Evolutionary conservation across 2,113 vertebrate genomes (phyloP).

Genomic region (Cheirogaleus medius): DNA sequence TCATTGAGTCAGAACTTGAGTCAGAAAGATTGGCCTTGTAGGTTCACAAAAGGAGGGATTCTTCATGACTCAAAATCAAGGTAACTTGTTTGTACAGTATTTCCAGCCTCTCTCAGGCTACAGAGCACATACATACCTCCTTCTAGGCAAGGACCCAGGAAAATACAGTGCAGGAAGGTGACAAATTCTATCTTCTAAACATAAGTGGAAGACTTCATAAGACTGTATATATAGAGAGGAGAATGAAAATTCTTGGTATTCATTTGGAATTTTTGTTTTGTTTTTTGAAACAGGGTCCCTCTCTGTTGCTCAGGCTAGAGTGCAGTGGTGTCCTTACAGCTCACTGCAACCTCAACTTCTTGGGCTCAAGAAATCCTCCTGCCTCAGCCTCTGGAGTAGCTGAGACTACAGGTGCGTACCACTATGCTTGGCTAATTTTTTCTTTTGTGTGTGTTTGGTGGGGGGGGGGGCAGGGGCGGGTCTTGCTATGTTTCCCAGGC

Average conservation of each 20-base stretch:
- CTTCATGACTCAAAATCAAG: constrained; percentile 9
- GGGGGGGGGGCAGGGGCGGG: too few relatives aligned
- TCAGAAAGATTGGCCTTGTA: neutral
- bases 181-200: neutral
- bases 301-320: too few relatives aligned
- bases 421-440: too few relatives aligned
- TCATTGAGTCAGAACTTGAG: neutral
- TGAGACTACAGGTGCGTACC: too few relatives aligned
- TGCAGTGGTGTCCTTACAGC: too few relatives aligned
- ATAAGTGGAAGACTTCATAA: neutral
- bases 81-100: neutral
- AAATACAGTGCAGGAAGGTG: neutral
- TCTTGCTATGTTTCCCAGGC: too few relatives aligned
- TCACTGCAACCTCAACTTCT: too few relatives aligned
- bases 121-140: neutral
- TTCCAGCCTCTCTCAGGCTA: neutral
- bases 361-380: too few relatives aligned
- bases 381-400: too few relatives aligned
- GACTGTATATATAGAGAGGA: neutral
- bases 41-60: neutral
- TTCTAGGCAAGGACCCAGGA: neutral
- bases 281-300: too few relatives aligned
- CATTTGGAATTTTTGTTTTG: neutral
- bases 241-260: neutral
- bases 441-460: too few relatives aligned